phyloP scores from a whole-genome alignment of 2,888 invertebrate species.

The Nephrotoma flavescens region DNA sequence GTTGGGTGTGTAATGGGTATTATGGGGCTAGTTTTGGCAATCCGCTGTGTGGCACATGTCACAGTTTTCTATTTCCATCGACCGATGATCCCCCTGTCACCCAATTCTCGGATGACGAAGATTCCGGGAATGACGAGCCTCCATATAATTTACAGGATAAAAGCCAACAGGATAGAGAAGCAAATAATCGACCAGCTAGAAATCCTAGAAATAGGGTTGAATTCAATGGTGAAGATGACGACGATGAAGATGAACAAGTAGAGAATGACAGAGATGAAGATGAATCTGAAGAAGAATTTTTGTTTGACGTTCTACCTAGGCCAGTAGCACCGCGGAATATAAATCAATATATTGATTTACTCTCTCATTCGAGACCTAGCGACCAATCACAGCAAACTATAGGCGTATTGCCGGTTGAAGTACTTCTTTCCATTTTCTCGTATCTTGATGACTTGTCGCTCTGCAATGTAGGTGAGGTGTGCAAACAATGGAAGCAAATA shows the following conservation, averaged over 20 bases:
- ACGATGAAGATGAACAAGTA: conserved; percentile 15
- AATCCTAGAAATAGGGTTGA: not conserved
- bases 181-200: conserved; percentile 13
- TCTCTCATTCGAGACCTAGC: conserved; percentile 21
- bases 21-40: conserved; percentile 85
- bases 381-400: conserved; percentile 18
- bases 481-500: conserved; percentile 69
- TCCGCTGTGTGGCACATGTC: conserved; percentile 83
- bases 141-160: conserved; percentile 23
- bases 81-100: conserved; percentile 23
- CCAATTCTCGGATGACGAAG: conserved; percentile 68
- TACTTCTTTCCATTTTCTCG: conserved; percentile 73
- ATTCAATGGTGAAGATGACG: conserved; percentile 5
- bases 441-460: conserved; percentile 84
- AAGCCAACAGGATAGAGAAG: conserved; percentile 18
- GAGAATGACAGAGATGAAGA: conserved; percentile 22
- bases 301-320: conserved; percentile 12
- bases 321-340: conserved; percentile 22
- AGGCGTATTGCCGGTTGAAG: conserved; percentile 34
- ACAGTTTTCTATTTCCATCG: conserved; percentile 80
- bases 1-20: conserved; percentile 79
- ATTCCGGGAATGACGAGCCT: conserved; percentile 92
- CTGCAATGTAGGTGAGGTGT: conserved; percentile 78
- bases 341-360: conserved; percentile 24
- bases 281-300: not conserved